Conservation (phyloP, 2,113 vertebrate genomes). For the Fulica atra region DNA sequence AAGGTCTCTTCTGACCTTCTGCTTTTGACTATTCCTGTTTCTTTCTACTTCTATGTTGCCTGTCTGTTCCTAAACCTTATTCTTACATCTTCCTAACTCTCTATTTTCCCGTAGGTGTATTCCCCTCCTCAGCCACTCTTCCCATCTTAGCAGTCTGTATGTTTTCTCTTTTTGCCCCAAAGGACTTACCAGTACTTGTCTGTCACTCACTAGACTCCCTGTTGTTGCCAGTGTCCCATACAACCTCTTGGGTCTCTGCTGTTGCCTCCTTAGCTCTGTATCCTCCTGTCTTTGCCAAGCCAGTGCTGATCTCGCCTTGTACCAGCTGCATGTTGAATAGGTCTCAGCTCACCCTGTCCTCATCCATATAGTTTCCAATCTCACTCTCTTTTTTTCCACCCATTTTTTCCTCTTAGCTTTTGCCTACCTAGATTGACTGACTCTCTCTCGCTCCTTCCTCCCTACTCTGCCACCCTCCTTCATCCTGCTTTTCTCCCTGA, state of each 20-base stretch:
- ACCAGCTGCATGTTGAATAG: background rate
- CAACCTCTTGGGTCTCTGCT: background rate
- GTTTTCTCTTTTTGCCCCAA: background rate
- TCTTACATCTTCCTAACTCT: background rate
- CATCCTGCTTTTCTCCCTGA: background rate
- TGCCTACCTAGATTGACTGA: background rate
- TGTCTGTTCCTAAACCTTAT: background rate
- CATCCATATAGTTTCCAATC: background rate
- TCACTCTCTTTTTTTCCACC: background rate
- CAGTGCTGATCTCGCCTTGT: background rate
- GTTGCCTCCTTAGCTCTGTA: background rate
- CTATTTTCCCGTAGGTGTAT: background rate
- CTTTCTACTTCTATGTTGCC: background rate
- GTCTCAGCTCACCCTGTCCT: background rate
- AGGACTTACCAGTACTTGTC: background rate
- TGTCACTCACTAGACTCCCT: fast-evolving
- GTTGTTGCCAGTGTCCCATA: background rate
- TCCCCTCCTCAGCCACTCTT: background rate
- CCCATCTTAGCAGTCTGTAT: background rate
- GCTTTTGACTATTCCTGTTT: background rate
- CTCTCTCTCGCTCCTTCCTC: background rate
- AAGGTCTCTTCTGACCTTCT: background rate
- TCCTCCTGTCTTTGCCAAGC: background rate
- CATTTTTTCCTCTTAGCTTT: background rate
- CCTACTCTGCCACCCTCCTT: background rate